These are phyloP conservation scores for Anolis apletophallus DNA, from an alignment of 2,797 vertebrate genomes.

Conservation along the genomic window DNA sequence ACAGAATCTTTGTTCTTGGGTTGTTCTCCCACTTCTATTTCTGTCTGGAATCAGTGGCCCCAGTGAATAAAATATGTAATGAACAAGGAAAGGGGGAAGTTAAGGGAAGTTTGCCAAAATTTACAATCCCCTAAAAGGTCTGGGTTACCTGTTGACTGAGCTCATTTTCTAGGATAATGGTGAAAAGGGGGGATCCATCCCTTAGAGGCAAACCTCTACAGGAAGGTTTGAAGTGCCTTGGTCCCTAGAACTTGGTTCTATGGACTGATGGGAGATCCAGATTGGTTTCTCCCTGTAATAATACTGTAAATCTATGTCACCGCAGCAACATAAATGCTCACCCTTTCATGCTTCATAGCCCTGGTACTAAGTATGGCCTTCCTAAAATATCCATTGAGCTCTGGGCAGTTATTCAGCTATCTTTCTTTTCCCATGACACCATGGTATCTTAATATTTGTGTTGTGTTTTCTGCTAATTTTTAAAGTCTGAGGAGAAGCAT, in stretches of 20 bases:
- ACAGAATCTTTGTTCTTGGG: constrained; percentile 6
- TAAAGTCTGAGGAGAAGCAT: too few species aligned
- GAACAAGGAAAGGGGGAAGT: neutral
- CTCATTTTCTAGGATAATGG: neutral
- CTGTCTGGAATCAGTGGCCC: constrained; percentile 5
- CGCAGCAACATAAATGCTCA: neutral
- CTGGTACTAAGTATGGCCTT: too few species aligned
- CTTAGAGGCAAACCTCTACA: neutral
- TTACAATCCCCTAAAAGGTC: neutral
- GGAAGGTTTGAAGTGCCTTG: neutral
- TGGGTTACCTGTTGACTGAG: neutral
- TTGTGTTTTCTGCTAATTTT: too few species aligned
- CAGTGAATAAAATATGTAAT: neutral
- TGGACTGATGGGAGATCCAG: neutral
- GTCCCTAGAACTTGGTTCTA: neutral
- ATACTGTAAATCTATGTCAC: neutral
- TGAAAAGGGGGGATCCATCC: neutral
- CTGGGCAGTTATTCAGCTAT: too few species aligned
- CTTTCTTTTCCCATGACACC: too few species aligned
- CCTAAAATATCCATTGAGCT: too few species aligned
- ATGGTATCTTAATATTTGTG: too few species aligned
- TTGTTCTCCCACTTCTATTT: constrained; percentile 8
- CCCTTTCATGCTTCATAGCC: neutral
- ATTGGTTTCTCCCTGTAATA: neutral
- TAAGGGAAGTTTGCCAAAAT: constrained; percentile 11